Percentiles rank a stretch among this genome's conserved stretches.
These are phyloP conservation scores for Ditylenchus weischeri DNA, from an alignment of 2,888 invertebrate genomes.

Conservation along the genomic window DNA sequence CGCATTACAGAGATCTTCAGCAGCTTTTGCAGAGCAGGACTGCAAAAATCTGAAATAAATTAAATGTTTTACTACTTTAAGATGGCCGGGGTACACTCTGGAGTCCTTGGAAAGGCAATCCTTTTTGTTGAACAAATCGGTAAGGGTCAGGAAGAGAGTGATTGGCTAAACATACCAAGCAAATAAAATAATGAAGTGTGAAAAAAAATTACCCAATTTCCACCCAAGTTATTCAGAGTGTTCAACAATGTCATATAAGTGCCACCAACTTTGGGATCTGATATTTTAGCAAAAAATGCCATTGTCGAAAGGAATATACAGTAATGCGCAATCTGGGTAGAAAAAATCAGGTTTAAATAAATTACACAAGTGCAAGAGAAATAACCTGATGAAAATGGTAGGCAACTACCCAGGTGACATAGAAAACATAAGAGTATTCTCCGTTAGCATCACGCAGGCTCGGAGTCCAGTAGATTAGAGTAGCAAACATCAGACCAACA, in stretches of 20 bases:
- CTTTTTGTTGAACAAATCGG: conserved; percentile 57
- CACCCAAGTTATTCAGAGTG: conserved; percentile 91
- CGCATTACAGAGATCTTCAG: conserved; percentile 49
- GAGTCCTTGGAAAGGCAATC: conserved; percentile 49
- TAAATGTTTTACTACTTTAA: conserved; percentile 17
- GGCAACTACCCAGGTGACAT: conserved; percentile 72
- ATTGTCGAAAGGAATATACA: conserved; percentile 95
- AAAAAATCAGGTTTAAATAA: not conserved
- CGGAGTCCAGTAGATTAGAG: conserved; percentile 81
- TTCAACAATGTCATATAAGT: conserved; percentile 99
- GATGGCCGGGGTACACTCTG: conserved; percentile 34
- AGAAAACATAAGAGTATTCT: conserved; percentile 59
- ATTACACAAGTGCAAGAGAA: not conserved
- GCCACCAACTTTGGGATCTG: conserved; percentile 85
- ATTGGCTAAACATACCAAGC: not conserved
- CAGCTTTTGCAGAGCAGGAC: conserved; percentile 47
- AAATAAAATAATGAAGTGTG: conserved; percentile 64
- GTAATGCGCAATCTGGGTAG: conserved; percentile 78
- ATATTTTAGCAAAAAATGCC: conserved; percentile 95
- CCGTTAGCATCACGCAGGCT: conserved; percentile 69
- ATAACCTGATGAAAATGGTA: conserved; percentile 79
- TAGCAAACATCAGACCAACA: conserved; percentile 78
- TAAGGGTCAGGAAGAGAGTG: conserved; percentile 41
- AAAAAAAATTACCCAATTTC: conserved; percentile 72
- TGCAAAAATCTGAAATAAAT: conserved; percentile 46